A percentile compares a stretch with the other conserved stretches of the same genome.
Evolutionary conservation across 2,888 invertebrate genomes (phyloP).

Genomic region (Camponotus fellah): DNA sequence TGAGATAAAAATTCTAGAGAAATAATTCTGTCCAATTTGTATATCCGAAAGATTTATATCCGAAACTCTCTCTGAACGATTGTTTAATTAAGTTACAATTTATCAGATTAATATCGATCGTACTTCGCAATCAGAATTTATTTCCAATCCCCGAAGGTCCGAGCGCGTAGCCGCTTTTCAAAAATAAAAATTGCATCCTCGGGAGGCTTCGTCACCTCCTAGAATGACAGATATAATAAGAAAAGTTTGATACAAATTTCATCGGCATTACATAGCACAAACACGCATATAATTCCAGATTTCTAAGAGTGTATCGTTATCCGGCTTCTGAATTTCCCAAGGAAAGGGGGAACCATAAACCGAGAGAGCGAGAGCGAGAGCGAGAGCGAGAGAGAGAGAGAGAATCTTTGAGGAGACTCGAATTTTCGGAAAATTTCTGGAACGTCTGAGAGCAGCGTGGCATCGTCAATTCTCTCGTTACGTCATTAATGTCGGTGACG

Average conservation of each 20-base stretch:
- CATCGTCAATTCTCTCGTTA: constrained; percentile 78
- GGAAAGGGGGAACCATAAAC: not conserved
- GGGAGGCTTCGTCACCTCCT: not conserved
- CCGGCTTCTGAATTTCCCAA: not conserved
- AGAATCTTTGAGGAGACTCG: constrained; percentile 31
- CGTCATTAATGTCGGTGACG: constrained; percentile 80
- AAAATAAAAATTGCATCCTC: constrained; percentile 11
- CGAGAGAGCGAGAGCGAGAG: not conserved
- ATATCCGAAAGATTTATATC: not conserved
- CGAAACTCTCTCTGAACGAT: not conserved
- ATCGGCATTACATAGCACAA: not conserved
- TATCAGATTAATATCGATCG: not conserved
- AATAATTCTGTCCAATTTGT: not conserved
- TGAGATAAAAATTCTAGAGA: not conserved
- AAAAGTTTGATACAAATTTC: constrained; percentile 33
- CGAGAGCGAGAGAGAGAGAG: not conserved
- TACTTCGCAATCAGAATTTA: constrained; percentile 1
- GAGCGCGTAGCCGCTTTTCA: constrained; percentile 12
- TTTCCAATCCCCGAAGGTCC: constrained; percentile 12
- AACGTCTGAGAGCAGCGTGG: constrained; percentile 37
- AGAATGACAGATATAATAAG: constrained; percentile 42
- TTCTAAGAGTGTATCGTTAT: not conserved
- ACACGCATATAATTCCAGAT: not conserved
- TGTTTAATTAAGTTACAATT: not conserved
- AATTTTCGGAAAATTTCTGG: constrained; percentile 67